Evolutionary conservation across 2,888 invertebrate species (phyloP).

Genomic region (Portevinia maculata): DNA sequence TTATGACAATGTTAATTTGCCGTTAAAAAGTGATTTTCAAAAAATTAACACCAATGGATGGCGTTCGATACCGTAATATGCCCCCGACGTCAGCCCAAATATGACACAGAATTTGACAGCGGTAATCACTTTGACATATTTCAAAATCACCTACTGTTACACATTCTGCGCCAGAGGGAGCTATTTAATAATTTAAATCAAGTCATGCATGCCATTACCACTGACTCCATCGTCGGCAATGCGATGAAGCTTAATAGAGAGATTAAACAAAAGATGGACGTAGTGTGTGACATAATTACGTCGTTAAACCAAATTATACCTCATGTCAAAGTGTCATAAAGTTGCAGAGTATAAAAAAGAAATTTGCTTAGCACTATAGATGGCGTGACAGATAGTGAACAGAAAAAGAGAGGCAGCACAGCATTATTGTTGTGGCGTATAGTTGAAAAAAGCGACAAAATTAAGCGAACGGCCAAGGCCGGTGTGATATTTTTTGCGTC

Average conservation of each 20-base stretch:
- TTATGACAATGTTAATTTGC: constrained; percentile 46
- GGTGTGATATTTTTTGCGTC: constrained; percentile 9
- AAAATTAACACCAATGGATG: constrained; percentile 59
- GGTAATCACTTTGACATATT: constrained; percentile 71
- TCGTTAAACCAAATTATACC: constrained; percentile 63
- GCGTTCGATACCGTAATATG: constrained; percentile 18
- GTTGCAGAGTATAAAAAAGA: constrained; percentile 23
- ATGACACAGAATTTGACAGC: constrained; percentile 70
- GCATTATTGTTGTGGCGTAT: constrained; percentile 22
- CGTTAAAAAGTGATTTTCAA: constrained; percentile 62
- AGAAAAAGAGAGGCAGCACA: constrained; percentile 5
- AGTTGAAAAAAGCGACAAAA: background rate
- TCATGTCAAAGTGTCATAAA: constrained; percentile 69
- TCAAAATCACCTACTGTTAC: constrained; percentile 54
- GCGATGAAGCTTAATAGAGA: constrained; percentile 1
- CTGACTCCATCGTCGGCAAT: constrained; percentile 13
- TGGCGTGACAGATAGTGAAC: constrained; percentile 59
- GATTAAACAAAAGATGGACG: constrained; percentile 29
- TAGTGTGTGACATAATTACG: constrained; percentile 51
- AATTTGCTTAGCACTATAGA: constrained; percentile 54
- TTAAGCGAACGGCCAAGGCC: background rate
- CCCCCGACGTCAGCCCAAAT: constrained; percentile 8
- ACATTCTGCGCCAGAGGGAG: constrained; percentile 47
- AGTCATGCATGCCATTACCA: constrained; percentile 40
- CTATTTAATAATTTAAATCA: constrained; percentile 71